A percentile compares a stretch with the other conserved stretches of the same genome.
These are phyloP conservation scores for Psittacula echo DNA, from an alignment of 2,797 vertebrate genomes.

Conservation along the genomic window DNA sequence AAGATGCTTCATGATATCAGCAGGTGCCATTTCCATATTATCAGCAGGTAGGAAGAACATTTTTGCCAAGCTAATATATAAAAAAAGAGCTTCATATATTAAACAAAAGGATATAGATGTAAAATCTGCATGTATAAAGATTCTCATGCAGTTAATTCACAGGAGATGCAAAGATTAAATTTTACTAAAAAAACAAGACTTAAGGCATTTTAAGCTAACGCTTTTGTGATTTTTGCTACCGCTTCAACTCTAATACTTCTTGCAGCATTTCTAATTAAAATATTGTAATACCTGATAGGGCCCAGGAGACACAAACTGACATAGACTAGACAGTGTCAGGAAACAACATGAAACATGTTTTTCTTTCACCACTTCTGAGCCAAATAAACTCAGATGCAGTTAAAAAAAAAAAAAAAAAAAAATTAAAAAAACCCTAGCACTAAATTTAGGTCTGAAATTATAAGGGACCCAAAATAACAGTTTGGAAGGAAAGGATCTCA, in stretches of 20 bases:
- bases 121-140: not conserved
- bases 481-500: slow-evolving; percentile 33
- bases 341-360: not conserved
- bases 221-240: not conserved
- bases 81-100: not conserved
- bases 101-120: not conserved
- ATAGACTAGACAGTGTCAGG: not conserved
- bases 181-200: not conserved
- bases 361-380: not conserved
- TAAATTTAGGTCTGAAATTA: slow-evolving; percentile 49
- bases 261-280: slow-evolving; percentile 10
- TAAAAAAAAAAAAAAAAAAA: not conserved
- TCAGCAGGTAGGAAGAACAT: not conserved
- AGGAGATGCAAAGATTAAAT: not conserved
- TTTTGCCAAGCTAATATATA: not conserved
- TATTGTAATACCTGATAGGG: not conserved
- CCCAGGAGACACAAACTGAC: not conserved
- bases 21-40: not conserved
- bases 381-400: not conserved
- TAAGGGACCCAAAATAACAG: not conserved
- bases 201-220: not conserved
- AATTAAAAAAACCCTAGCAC: not conserved
- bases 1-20: not conserved
- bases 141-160: not conserved
- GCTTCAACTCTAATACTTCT: slow-evolving; percentile 6